A percentile compares a stretch with the other conserved stretches of the same genome.
phyloP scores from a whole-genome alignment of 2,113 vertebrate genomes.

The Pogona vitticeps region DNA sequence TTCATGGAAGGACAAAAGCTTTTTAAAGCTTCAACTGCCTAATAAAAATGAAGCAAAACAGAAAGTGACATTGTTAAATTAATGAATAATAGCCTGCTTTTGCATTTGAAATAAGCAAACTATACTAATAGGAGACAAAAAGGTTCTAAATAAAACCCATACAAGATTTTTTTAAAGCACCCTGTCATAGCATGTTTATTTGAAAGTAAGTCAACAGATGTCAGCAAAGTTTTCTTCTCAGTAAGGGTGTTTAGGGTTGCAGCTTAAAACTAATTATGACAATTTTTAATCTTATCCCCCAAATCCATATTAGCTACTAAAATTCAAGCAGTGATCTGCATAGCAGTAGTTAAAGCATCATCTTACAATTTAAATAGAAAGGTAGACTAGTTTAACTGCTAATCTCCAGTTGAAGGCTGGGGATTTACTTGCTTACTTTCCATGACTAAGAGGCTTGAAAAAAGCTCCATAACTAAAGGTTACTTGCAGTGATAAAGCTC shows the following conservation, averaged over 20 bases:
- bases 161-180: not conserved
- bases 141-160: not conserved
- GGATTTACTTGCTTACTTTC: slow-evolving; percentile 17
- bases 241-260: not conserved
- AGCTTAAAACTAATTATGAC: slow-evolving; percentile 12
- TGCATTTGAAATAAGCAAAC: not conserved
- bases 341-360: not conserved
- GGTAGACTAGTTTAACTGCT: slow-evolving; percentile 7
- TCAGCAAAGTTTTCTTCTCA: not conserved
- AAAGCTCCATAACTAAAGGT: not conserved
- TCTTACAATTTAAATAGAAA: slow-evolving; percentile 16
- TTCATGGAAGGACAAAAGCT: not conserved
- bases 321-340: not conserved
- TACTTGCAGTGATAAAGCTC: not conserved
- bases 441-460: not conserved
- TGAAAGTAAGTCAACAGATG: not conserved
- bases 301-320: slow-evolving; percentile 15
- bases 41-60: not conserved
- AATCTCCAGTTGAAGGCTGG: not conserved
- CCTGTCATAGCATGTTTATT: not conserved
- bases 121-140: not conserved
- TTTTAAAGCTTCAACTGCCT: not conserved
- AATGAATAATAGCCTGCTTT: not conserved
- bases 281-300: not conserved
- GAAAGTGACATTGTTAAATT: not conserved